These are phyloP conservation scores for Diaperis boleti DNA, from an alignment of 2,888 invertebrate species.

Conservation along the genomic window DNA sequence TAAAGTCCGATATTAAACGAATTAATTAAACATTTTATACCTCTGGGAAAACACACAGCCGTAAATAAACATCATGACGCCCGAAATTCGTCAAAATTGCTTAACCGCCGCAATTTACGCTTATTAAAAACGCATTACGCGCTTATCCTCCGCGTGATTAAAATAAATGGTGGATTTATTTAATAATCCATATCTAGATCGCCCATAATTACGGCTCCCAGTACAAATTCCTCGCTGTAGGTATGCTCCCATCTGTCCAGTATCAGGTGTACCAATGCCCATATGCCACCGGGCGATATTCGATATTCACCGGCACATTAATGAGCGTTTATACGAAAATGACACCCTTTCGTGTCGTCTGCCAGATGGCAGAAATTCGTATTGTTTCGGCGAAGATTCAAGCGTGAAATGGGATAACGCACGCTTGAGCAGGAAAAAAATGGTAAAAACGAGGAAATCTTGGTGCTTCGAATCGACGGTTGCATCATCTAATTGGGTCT, in stretches of 20 bases:
- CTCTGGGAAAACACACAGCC: too few species aligned
- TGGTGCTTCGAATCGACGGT: neutral
- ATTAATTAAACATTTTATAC: too few species aligned
- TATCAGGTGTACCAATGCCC: conserved; percentile 12
- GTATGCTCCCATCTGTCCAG: neutral
- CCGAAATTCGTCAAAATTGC: too few species aligned
- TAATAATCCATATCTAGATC: neutral
- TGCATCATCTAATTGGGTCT: conserved; percentile 22
- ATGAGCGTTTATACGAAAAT: conserved; percentile 53
- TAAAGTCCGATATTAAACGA: too few species aligned
- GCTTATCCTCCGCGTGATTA: neutral
- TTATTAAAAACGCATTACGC: too few species aligned
- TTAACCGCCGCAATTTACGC: too few species aligned
- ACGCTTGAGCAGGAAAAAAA: conserved; percentile 13
- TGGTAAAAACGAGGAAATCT: conserved; percentile 17
- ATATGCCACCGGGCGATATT: conserved; percentile 46
- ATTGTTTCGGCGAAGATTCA: conserved; percentile 5
- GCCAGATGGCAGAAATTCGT: conserved; percentile 43
- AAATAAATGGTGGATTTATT: neutral
- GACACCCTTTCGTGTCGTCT: conserved; percentile 54
- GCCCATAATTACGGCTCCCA: neutral
- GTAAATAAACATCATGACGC: too few species aligned
- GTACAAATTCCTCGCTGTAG: too few species aligned
- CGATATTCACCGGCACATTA: conserved; percentile 46
- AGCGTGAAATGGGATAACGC: conserved; percentile 32